Base-by-base conservation (phyloP, 1,140 invertebrate species). In the Parasteatoda tepidariorum region DNA sequence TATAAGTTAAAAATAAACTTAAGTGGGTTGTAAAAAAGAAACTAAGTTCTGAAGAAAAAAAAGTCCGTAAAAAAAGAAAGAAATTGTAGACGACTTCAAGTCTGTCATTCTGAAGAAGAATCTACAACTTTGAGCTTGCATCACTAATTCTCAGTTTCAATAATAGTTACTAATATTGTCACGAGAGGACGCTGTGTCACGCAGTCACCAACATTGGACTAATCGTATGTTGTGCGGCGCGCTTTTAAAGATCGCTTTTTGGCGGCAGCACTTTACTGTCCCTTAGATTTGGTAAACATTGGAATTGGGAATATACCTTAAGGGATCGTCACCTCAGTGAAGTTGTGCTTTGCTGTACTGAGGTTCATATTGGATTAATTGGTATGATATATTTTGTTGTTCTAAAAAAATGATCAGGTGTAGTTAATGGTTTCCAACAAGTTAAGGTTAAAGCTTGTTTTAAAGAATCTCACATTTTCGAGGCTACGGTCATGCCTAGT, bases 241-340 rank as follows among this genome's bases (percentile, higher is more conserved):
- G 76, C 76, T 79, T 79, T 79, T 79, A 79, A 79, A 79, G 62
- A 79, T 68, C 76, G 76, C 48, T 57, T 55, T 68, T 68, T 55
- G 30, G 73, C 30, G 62, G 54, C 48, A 67, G 64, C 64, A 59
- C 64, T 68, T 79, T 79, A 79, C 76, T 48, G 66, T 79, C 76
- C 76, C 64, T 64, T 31, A 13, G 76, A 34, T 79, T 79, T 41
- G 48, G 41, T 55, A 68, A 79, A 61, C 64, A 79, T 62, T 34
- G 31, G 76, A 61, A 57, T 79, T 68, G 30, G 34, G 64, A 79
- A n/a, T 79, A 67, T 79, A 28, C 28, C 26, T 26, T 11, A 64
- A 48, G 66, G 76, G 76, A 79, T 67, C 64, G 76, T 79, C 76
- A 79, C 76, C 76, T 79, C 76, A 79, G 62, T 79, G 34, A 55